phyloP scores from a whole-genome alignment of 2,888 invertebrate genomes.

The Loripinus fragilis region DNA sequence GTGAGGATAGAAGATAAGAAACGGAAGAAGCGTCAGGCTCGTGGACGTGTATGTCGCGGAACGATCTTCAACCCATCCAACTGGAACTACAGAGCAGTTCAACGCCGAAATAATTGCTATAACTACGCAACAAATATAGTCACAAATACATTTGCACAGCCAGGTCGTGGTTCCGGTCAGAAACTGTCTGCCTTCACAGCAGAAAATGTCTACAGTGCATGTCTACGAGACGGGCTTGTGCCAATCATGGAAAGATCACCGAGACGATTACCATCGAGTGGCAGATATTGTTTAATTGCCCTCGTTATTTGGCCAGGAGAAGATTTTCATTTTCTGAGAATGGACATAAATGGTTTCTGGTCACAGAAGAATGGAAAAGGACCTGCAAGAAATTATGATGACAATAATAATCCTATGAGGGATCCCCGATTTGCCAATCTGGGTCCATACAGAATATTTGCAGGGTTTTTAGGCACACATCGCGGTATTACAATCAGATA shows the following conservation, averaged over 20 bases:
- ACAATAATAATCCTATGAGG: slow-evolving; percentile 37
- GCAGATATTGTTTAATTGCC: slow-evolving; percentile 43
- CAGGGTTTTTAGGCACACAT: slow-evolving; percentile 40
- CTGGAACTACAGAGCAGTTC: slow-evolving; percentile 46
- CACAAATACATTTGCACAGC: slow-evolving; percentile 64
- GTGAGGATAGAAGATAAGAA: background rate
- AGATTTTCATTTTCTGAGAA: slow-evolving; percentile 56
- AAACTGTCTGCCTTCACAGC: slow-evolving; percentile 30
- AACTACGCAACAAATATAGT: slow-evolving; percentile 59
- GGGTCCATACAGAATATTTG: slow-evolving; percentile 51
- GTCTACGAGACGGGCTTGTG: slow-evolving; percentile 47
- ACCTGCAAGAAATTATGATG: slow-evolving; percentile 50
- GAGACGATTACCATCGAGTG: slow-evolving; percentile 15
- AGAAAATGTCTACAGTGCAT: slow-evolving; percentile 38
- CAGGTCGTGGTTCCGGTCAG: slow-evolving; percentile 49
- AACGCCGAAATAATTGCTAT: slow-evolving; percentile 57
- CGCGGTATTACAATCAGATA: slow-evolving; percentile 1
- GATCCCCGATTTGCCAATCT: slow-evolving; percentile 41
- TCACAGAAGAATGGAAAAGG: slow-evolving; percentile 60
- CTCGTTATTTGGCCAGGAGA: slow-evolving; percentile 57
- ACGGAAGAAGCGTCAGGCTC: slow-evolving; percentile 37
- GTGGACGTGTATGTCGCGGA: slow-evolving; percentile 23
- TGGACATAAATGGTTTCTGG: slow-evolving; percentile 51
- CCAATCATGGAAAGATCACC: slow-evolving; percentile 10
- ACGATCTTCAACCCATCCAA: slow-evolving; percentile 37